Evolutionary conservation across 2,113 vertebrate genomes (phyloP), one percentile per base, ranked within the genome.

Genomic region (Pipra filicauda): DNA sequence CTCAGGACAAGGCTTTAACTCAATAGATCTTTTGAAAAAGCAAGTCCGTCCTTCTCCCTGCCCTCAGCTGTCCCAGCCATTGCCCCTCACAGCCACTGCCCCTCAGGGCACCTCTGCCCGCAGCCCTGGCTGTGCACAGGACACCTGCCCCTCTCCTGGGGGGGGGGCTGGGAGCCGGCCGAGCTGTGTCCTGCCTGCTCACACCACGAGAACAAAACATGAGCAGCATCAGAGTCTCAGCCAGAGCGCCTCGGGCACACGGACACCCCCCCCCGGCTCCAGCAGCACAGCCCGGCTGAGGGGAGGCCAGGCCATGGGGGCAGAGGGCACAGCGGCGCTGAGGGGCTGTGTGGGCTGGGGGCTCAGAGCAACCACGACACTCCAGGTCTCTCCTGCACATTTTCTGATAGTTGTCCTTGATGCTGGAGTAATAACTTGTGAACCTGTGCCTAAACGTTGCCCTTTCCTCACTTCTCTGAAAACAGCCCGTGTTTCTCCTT

Each of bases 141-240:
- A 51, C 49, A 15, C 24, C 49, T 1, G 3, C 30, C 28, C 22
- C 61, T 73, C 55, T 69, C n/a, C 46, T 27, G 65, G 6, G 22
- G 15, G 51, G 57, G 41, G 2, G 8, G 16, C 6, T 54, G 7
- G 16, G 24, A 49, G 26, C 0, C 0, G 0, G 15, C 8, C 3
- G 28, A 78, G 48, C 46, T 15, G 8, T 7, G 14, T 31, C 31
- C 61, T 8, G 4, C 17, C 77, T 5, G 22, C 26, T 30, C n/a
- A 20, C 0, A 1, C 3, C 1, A 16, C 0, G 4, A 33, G 57
- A 15, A 12, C 31, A 37, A 30, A 65, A 30, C 35, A 35, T 0
- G 15, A 65, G 2, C 49, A 51, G 49, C 49, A 15, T 27, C 24
- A 27, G 49, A 15, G 8, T 26, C 24, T 51, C 13, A 51, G 24